Conservation (phyloP, 1,140 invertebrate species). For the Bombus impatiens region DNA sequence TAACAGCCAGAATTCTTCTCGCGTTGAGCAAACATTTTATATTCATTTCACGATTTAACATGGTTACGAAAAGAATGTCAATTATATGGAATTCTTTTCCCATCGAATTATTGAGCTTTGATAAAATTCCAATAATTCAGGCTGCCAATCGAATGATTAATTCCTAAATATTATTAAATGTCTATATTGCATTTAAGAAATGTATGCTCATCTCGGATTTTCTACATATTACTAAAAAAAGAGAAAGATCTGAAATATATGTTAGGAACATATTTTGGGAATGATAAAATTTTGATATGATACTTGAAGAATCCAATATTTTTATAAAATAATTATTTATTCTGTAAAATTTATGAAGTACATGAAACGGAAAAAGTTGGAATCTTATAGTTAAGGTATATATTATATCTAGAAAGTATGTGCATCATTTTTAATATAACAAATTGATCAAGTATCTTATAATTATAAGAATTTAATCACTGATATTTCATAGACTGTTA, state of each 20-base stretch:
- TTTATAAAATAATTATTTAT: slow-evolving; percentile 40
- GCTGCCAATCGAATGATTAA: not conserved
- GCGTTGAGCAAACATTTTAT: not conserved
- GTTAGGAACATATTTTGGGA: not conserved
- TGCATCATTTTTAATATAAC: not conserved
- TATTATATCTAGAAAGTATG: not conserved
- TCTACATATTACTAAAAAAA: not conserved
- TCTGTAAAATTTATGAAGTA: slow-evolving; percentile 3
- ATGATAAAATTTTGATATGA: not conserved
- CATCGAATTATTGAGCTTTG: not conserved
- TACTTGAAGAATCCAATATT: not conserved
- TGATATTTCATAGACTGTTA: not conserved
- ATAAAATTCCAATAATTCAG: not conserved
- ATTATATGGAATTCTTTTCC: not conserved
- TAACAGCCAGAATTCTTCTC: slow-evolving; percentile 56
- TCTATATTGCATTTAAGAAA: not conserved
- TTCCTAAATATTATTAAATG: not conserved
- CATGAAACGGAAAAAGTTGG: not conserved
- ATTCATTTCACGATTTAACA: not conserved
- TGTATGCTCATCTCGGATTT: not conserved
- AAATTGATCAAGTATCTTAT: not conserved
- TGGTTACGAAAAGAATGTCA: not conserved
- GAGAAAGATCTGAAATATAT: slow-evolving; percentile 2
- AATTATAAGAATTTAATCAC: not conserved
- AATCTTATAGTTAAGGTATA: not conserved